Evolutionary conservation across 2,797 vertebrate species (phyloP).

Genomic region (Muscicapa comitata): DNA sequence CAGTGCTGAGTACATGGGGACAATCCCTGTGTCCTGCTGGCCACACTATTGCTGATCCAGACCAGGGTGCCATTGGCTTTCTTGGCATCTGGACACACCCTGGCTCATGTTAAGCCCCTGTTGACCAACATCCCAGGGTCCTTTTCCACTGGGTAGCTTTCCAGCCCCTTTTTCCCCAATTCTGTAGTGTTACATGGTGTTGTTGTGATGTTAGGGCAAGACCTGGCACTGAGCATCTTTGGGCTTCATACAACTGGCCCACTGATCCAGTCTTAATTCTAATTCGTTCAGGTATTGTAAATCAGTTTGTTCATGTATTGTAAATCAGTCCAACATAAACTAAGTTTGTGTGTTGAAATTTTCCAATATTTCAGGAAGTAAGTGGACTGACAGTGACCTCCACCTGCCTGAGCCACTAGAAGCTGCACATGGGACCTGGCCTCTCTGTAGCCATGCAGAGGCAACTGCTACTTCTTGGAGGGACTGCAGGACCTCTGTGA

Average conservation of each 20-base stretch:
- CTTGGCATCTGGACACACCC: rapidly evolving
- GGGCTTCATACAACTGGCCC: not conserved
- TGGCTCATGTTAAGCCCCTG: not conserved
- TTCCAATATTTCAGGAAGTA: not conserved
- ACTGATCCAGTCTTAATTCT: not conserved
- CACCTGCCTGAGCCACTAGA: not conserved
- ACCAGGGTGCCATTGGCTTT: not conserved
- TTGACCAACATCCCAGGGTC: not conserved
- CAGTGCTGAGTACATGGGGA: rapidly evolving
- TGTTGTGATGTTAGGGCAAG: not conserved
- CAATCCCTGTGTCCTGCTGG: not conserved
- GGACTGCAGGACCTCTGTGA: not conserved
- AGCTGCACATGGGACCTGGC: rapidly evolving
- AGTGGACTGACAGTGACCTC: rapidly evolving
- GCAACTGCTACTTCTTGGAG: not conserved
- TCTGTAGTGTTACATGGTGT: rapidly evolving
- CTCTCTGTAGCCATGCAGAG: not conserved
- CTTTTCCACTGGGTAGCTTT: not conserved
- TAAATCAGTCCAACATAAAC: not conserved
- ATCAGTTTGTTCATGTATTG: not conserved
- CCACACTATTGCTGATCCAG: rapidly evolving
- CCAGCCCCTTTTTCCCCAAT: rapidly evolving
- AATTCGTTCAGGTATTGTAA: not conserved
- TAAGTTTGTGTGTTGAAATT: not conserved
- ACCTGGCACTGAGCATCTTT: rapidly evolving